These are phyloP conservation scores for Oriolus oriolus DNA, from an alignment of 2,113 vertebrate genomes.

Conservation along the genomic window DNA sequence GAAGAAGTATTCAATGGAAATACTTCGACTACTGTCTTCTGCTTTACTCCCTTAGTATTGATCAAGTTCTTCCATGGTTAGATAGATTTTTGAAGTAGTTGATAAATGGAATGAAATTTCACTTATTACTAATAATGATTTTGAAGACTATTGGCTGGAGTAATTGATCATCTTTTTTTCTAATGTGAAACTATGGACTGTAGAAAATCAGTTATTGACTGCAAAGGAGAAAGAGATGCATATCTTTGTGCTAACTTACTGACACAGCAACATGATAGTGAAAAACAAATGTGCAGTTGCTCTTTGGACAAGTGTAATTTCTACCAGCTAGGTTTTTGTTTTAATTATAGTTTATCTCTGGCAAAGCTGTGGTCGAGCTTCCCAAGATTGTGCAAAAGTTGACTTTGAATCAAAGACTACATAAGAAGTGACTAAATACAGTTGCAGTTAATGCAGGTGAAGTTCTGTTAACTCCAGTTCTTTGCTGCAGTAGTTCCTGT, in stretches of 20 bases:
- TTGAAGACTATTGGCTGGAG: background rate
- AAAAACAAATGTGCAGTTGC: background rate
- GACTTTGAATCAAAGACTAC: background rate
- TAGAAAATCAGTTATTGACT: slow-evolving; percentile 10
- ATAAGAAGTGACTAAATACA: background rate
- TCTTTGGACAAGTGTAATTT: background rate
- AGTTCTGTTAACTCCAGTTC: background rate
- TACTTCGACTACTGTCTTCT: background rate
- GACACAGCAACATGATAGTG: background rate
- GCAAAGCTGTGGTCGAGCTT: background rate
- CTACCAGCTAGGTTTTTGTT: background rate
- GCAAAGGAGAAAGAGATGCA: background rate
- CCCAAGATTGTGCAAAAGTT: background rate
- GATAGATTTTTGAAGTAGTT: background rate
- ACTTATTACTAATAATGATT: background rate
- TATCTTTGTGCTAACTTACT: background rate
- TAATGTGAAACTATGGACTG: background rate
- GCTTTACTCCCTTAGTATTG: background rate
- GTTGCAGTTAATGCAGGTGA: background rate
- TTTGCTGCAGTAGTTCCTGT: background rate
- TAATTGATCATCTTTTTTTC: background rate
- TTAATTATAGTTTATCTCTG: background rate
- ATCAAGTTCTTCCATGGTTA: background rate
- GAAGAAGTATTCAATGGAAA: background rate
- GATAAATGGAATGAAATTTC: background rate